Evolutionary conservation across 2,797 vertebrate genomes (phyloP), one percentile per base, ranked within the genome.

Genomic region (Sebastes dallii): DNA sequence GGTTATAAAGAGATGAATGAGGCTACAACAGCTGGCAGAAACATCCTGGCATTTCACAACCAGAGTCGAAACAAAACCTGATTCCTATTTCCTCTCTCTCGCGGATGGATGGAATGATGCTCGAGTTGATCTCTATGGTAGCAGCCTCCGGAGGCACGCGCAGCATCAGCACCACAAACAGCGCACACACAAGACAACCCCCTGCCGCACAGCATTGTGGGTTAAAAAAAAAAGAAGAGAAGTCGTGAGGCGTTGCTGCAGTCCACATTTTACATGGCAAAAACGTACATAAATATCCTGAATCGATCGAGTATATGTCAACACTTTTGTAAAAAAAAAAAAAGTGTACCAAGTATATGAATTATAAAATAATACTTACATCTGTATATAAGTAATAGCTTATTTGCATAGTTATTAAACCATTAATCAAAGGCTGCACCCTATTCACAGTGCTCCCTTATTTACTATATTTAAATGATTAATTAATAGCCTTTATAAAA

Each of bases 81-180:
- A 42, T 42, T 42, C 39, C 39, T 42, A 42, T 42, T 42, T 42
- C 39, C 13, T 42, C 39, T 42, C 39, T 42, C 39, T 42, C 39
- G 87, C 86, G 86, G 78, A 14, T 42, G 13, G 39, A 42, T 42
- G 39, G 39, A 52, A 80, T 83, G 92, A 93, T 92, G 94, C 91
- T 92, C 83, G 74, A 67, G 78, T 82, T 84, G 86, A 83, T 85
- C 50, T 88, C 82, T 88, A 77, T 87, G 87, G 81, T 24, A 84
- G 85, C 84, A 81, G 59, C 85, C 83, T 77, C 86, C 36, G 77
- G 77, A 88, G 92, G 94, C 91, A 92, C 94, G 92, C 93, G 93
- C 95, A 96, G 95, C 95, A 92, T 97, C 96, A 97, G 96, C 95
- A 97, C 96, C 96, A 94, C 93, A 90, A 95, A 96, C 95, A 96